Conservation (phyloP, 2,888 invertebrate genomes). For the Eupithecia vulgata region DNA sequence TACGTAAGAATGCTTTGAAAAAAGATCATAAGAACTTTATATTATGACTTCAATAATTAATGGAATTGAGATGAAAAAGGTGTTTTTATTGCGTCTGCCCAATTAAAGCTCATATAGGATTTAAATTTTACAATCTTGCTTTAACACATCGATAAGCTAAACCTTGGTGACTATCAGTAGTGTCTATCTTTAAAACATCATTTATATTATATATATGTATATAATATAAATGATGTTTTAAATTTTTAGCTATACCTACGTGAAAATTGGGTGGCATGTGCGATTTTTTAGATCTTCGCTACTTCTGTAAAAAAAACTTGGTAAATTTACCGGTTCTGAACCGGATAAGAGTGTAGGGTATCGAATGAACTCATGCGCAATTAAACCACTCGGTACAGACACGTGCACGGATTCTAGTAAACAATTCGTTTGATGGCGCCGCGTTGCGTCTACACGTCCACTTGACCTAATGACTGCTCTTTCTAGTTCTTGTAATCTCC, state of each 20-base stretch:
- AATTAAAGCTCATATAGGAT: constrained; percentile 19
- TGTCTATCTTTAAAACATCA: too few species aligned
- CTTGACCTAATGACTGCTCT: constrained; percentile 36
- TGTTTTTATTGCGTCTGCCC: constrained; percentile 29
- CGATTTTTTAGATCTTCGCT: not conserved
- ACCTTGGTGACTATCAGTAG: not conserved
- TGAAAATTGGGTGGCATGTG: not conserved
- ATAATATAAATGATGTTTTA: not conserved
- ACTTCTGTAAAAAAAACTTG: constrained; percentile 6
- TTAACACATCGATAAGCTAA: not conserved
- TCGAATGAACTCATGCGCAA: constrained; percentile 12
- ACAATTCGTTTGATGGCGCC: constrained; percentile 64
- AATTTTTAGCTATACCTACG: not conserved
- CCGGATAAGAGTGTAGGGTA: constrained; percentile 12
- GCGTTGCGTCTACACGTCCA: constrained; percentile 37
- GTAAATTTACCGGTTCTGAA: not conserved
- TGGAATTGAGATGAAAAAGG: constrained; percentile 32
- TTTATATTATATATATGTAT: too few species aligned
- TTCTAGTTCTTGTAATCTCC: not conserved
- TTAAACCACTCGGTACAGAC: constrained; percentile 53
- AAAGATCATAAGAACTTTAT: constrained; percentile 33
- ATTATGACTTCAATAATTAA: constrained; percentile 32
- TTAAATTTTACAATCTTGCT: constrained; percentile 11
- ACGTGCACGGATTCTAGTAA: constrained; percentile 68
- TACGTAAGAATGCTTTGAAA: constrained; percentile 39